Evolutionary conservation across 2,888 invertebrate genomes (phyloP).

Genomic region (Crocallis elinguaria): DNA sequence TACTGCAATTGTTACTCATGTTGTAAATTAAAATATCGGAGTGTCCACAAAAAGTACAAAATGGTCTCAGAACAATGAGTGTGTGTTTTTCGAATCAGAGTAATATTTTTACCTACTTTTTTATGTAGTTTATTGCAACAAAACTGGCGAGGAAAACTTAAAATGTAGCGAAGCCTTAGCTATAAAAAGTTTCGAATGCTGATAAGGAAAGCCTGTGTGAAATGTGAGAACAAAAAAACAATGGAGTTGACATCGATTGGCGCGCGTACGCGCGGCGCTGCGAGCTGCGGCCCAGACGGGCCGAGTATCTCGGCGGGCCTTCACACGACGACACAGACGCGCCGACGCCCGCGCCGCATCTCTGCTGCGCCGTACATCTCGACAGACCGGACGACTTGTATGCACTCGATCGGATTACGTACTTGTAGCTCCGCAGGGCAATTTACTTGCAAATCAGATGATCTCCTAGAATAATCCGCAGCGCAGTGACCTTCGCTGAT

Average conservation of each 20-base stretch:
- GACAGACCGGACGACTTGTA: constrained; percentile 21
- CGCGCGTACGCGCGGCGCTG: not conserved
- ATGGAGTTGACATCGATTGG: constrained; percentile 10
- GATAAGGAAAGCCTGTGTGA: not conserved
- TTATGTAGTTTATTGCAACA: too few species aligned
- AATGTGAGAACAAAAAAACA: constrained; percentile 5
- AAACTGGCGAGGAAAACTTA: too few species aligned
- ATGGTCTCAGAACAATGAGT: too few species aligned
- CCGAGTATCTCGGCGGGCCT: constrained; percentile 42
- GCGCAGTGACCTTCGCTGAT: constrained; percentile 14
- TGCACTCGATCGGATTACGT: constrained; percentile 16
- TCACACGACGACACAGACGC: constrained; percentile 43
- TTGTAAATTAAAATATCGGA: too few species aligned
- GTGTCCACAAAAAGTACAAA: too few species aligned
- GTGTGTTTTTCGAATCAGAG: too few species aligned
- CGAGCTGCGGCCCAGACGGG: constrained; percentile 21
- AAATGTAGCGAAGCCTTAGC: not conserved
- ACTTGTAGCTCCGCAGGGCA: constrained; percentile 4
- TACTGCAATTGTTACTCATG: too few species aligned
- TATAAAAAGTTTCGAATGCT: not conserved
- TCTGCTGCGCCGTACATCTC: constrained; percentile 25
- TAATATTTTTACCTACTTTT: too few species aligned
- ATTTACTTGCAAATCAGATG: constrained; percentile 37
- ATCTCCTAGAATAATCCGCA: constrained; percentile 3
- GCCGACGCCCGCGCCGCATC: constrained; percentile 29